These are phyloP conservation scores for Aplysina aerophoba DNA, from an alignment of 37 sponge, comb jelly and placozoan genomes.

Conservation along the genomic window DNA sequence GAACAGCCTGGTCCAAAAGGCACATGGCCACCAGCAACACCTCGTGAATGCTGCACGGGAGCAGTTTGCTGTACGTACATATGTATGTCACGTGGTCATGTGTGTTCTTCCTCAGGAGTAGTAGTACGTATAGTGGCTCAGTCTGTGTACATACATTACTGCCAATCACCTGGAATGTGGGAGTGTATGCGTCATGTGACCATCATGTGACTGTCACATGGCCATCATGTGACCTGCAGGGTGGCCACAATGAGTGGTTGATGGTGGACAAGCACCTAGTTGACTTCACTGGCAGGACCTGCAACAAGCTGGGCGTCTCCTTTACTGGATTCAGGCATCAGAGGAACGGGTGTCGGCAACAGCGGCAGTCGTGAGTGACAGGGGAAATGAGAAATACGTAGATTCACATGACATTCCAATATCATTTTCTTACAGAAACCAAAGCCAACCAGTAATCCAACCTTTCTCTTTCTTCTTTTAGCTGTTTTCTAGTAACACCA, in stretches of 20 bases:
- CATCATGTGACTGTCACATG: too few species aligned
- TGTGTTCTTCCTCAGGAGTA: too few species aligned
- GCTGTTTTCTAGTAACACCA: conserved; percentile 57
- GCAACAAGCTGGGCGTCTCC: conserved; percentile 72
- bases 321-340: conserved; percentile 46
- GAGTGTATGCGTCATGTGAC: conserved; percentile 4
- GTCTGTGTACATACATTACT: too few species aligned
- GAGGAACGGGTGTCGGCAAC: conserved; percentile 54
- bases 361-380: conserved; percentile 59
- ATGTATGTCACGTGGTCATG: too few species aligned
- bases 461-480: not conserved
- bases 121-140: too few species aligned
- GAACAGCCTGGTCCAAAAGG: conserved; percentile 21
- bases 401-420: not conserved
- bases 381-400: not conserved
- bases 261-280: conserved; percentile 72
- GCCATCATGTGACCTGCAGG: conserved; percentile 35
- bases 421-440: too few species aligned
- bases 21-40: too few species aligned
- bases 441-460: not conserved
- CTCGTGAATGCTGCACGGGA: not conserved
- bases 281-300: conserved; percentile 51
- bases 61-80: conserved; percentile 37
- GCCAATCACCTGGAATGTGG: too few species aligned
- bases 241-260: conserved; percentile 70